phyloP scores from a whole-genome alignment of 30 jellyfish, hydroid and myxozoan species.

The Phacellophora camtschatica region DNA sequence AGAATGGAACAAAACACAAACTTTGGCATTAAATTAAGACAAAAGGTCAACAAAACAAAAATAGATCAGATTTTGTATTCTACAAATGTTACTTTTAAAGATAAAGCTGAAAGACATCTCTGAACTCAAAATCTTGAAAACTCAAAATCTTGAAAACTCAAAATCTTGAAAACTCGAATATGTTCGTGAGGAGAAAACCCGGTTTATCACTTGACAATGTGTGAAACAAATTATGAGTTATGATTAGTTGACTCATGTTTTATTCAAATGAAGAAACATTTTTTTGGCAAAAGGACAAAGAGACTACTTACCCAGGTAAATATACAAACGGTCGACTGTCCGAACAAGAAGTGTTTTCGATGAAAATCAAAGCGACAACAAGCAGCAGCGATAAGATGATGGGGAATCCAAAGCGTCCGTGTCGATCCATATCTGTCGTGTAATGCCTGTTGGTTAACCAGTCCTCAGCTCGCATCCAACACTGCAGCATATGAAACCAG shows the following conservation, averaged over 20 bases:
- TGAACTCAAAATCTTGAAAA: too few relatives aligned
- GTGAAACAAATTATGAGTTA: too few relatives aligned
- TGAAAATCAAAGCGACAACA: not conserved
- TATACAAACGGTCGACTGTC: slow-evolving; percentile 53
- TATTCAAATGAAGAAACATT: too few relatives aligned
- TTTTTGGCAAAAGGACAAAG: too few relatives aligned
- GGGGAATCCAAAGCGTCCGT: slow-evolving; percentile 34
- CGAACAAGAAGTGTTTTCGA: not conserved
- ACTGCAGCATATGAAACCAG: slow-evolving; percentile 1
- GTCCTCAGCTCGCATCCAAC: slow-evolving; percentile 5
- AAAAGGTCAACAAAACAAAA: not conserved
- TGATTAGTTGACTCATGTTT: too few relatives aligned
- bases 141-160: not conserved
- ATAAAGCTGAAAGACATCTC: too few relatives aligned
- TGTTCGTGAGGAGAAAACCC: not conserved
- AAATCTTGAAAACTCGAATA: not conserved
- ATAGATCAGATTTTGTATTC: too few relatives aligned
- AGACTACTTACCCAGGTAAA: slow-evolving; percentile 58
- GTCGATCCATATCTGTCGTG: slow-evolving; percentile 50
- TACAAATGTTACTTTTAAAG: too few relatives aligned
- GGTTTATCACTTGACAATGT: too few relatives aligned
- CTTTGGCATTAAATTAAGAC: slow-evolving; percentile 11
- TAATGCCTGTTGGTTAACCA: slow-evolving; percentile 23
- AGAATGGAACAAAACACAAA: slow-evolving; percentile 3
- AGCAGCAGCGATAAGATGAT: slow-evolving; percentile 9